Conservation (phyloP, 2,888 invertebrate genomes). For the Pristionchus fissidentatus region DNA sequence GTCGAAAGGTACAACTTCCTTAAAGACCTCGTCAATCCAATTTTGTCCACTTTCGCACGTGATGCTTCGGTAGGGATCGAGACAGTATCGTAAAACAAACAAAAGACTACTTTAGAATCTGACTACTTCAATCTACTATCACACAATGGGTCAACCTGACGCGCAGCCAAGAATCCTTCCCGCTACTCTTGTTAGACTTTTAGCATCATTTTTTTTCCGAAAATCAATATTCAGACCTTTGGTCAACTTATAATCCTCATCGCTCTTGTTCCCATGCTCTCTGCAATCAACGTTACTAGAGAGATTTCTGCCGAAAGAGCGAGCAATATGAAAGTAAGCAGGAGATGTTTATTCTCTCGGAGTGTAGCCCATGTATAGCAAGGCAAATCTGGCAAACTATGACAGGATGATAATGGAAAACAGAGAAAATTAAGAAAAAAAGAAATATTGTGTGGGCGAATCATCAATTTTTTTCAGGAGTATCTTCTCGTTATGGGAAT, state of each 20-base stretch:
- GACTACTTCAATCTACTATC: not conserved
- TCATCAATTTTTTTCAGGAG: conserved; percentile 1
- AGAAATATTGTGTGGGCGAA: no score
- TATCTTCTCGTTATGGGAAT: conserved; percentile 45
- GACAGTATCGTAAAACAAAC: not conserved
- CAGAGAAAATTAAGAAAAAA: not conserved
- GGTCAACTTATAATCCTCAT: not conserved
- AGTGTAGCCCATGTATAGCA: not conserved
- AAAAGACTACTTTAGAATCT: not conserved
- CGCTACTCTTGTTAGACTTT: not conserved
- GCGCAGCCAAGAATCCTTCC: not conserved
- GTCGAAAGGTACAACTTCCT: not conserved
- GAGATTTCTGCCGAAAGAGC: conserved; percentile 19
- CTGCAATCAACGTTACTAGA: conserved; percentile 33
- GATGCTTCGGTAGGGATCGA: not conserved
- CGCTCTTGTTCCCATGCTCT: conserved; percentile 4
- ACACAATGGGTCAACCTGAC: not conserved
- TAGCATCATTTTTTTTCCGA: not conserved
- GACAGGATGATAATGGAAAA: no score
- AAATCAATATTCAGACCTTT: not conserved
- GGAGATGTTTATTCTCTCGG: not conserved
- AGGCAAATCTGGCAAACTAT: no score
- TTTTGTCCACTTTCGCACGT: not conserved
- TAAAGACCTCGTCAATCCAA: not conserved
- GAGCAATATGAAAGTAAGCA: conserved; percentile 25